phyloP scores from a whole-genome alignment of 1,140 invertebrate species.

The Armadillidium nasatum region DNA sequence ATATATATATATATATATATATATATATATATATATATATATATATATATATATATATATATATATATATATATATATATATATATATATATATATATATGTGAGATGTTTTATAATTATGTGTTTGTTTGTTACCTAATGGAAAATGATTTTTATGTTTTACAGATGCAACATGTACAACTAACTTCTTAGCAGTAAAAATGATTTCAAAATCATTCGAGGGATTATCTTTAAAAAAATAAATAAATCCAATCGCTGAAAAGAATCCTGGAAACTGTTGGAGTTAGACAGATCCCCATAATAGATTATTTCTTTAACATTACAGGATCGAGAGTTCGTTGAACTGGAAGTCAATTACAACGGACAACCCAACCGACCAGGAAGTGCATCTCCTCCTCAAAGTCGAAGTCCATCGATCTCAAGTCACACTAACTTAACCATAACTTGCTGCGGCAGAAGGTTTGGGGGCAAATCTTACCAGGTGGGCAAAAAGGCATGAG shows the following conservation, averaged over 20 bases:
- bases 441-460: conserved; percentile 43
- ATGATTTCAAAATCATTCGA: no score
- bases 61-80: conserved; percentile 16
- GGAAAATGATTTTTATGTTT: no score
- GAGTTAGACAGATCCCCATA: no score
- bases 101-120: no score
- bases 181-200: no score
- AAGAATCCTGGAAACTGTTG: no score
- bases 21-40: conserved; percentile 25
- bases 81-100: no score
- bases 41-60: conserved; percentile 21
- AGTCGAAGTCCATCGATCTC: conserved; percentile 42
- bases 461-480: conserved; percentile 44
- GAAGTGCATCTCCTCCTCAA: conserved; percentile 41
- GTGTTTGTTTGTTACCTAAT: no score
- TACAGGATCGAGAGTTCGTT: conserved; percentile 91
- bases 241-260: no score
- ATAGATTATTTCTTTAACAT: conserved; percentile 35
- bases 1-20: conserved; percentile 22
- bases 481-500: conserved; percentile 43
- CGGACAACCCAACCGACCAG: conserved; percentile 78
- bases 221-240: no score
- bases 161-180: no score
- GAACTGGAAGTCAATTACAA: conserved; percentile 92
- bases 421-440: conserved; percentile 42